Conservation (phyloP, 2,888 invertebrate species). For the Lepidochrysops patricia region DNA sequence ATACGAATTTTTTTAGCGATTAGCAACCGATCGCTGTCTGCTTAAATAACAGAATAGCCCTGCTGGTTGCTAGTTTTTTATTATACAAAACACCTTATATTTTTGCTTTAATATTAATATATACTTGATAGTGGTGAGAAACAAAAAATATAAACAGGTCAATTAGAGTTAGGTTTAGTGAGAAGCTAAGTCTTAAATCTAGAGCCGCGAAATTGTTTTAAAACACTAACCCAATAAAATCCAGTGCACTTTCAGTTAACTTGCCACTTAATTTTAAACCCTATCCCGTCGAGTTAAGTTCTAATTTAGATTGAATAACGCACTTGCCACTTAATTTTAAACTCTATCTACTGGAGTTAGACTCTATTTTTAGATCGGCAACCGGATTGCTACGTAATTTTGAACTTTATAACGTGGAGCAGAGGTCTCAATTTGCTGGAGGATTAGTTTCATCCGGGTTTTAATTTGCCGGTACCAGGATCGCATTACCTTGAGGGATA, state of each 20-base stretch:
- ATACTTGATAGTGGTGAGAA: too few relatives aligned
- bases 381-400: neutral
- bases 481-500: neutral
- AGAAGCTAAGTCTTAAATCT: neutral
- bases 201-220: neutral
- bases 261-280: constrained; percentile 3
- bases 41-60: too few relatives aligned
- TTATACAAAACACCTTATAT: too few relatives aligned
- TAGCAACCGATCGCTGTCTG: too few relatives aligned
- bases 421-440: neutral
- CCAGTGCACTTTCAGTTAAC: neutral
- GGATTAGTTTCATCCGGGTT: neutral
- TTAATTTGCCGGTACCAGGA: constrained; percentile 4
- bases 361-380: neutral
- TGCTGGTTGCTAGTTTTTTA: too few relatives aligned
- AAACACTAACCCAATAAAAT: neutral
- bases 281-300: neutral
- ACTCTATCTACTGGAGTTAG: neutral
- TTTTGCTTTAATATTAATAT: too few relatives aligned
- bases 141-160: neutral
- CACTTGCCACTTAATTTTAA: neutral
- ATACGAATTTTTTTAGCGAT: too few relatives aligned
- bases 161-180: neutral
- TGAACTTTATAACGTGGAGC: neutral
- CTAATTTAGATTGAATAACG: neutral